Base-by-base conservation (phyloP, 2,797 vertebrate genomes). In the Rhinophrynus dorsalis region DNA sequence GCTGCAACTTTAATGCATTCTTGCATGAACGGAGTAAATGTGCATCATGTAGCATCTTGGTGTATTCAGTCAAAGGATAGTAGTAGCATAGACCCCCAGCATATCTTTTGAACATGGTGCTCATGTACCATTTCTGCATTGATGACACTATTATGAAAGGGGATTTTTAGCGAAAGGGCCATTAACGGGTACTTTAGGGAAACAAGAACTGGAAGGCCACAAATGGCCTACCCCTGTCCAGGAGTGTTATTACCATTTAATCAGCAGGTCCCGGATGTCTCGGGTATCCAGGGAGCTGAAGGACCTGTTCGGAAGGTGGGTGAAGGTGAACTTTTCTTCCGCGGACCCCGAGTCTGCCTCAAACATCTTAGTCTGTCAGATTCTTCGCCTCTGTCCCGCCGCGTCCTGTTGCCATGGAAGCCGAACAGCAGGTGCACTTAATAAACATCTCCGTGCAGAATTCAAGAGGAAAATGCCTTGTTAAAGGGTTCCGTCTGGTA, bases 211-310 rank as follows among this genome's bases (percentile, higher is more conserved):
- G n/a, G n/a, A n/a, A n/a, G n/a, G n/a, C n/a, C n/a, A n/a, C n/a
- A n/a, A n/a, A n/a, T n/a, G n/a, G n/a, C n/a, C n/a, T n/a, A n/a
- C n/a, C n/a, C n/a, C n/a, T n/a, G n/a, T n/a, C n/a, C n/a, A n/a
- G n/a, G n/a, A n/a, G n/a, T n/a, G n/a, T n/a, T n/a, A n/a, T 78
- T 85, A 91, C 90, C 90, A 91, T 75, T 89, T 89, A 47, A 82
- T 79, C 17, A 91, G 84, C 1, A 82, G 78, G 5, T 68, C 65
- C 11, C 47, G 57, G 71, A 35, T 75, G 35, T 79, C 80, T n/a
- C 17, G 55, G 65, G 61, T 45, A 55, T 79, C 76, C 67, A 90
- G 71, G 29, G 67, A 81, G 20, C 64, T 37, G 67, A 89, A 88
- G 1, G 57, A 18, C 75, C 76, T 88, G 61, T 82, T 81, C 8